Conservation (phyloP, 2,113 vertebrate genomes). For the Mormyrus lacerda region DNA sequence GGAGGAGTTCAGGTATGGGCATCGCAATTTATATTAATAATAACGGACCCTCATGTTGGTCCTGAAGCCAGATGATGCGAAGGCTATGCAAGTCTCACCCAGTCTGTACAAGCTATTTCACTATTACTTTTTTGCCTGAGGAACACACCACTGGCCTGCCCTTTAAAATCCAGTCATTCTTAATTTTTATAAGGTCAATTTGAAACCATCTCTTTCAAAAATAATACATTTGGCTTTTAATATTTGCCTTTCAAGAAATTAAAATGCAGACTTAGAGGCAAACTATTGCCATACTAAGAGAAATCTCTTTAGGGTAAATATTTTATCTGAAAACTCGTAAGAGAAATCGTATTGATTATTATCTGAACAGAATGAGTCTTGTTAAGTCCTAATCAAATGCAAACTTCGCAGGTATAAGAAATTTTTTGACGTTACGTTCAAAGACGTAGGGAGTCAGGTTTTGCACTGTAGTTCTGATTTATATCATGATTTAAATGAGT, state of each 20-base stretch:
- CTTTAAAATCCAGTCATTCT: neutral
- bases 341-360: neutral
- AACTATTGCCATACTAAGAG: neutral
- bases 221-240: neutral
- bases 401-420: constrained; percentile 7
- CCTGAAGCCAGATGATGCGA: neutral
- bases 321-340: neutral
- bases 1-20: neutral
- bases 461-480: constrained; percentile 1
- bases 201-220: neutral
- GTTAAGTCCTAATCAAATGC: constrained; percentile 32
- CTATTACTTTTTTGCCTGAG: neutral
- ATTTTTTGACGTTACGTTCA: neutral
- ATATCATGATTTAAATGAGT: constrained; percentile 4
- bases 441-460: neutral
- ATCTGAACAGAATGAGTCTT: neutral
- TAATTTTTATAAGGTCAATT: neutral
- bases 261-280: neutral
- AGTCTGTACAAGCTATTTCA: neutral
- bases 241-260: neutral
- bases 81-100: neutral
- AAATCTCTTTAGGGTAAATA: neutral
- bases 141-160: neutral
- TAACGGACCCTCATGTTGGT: neutral
- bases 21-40: neutral